These are phyloP conservation scores for Thelaira solivaga DNA, from an alignment of 2,888 invertebrate species.

Conservation along the genomic window DNA sequence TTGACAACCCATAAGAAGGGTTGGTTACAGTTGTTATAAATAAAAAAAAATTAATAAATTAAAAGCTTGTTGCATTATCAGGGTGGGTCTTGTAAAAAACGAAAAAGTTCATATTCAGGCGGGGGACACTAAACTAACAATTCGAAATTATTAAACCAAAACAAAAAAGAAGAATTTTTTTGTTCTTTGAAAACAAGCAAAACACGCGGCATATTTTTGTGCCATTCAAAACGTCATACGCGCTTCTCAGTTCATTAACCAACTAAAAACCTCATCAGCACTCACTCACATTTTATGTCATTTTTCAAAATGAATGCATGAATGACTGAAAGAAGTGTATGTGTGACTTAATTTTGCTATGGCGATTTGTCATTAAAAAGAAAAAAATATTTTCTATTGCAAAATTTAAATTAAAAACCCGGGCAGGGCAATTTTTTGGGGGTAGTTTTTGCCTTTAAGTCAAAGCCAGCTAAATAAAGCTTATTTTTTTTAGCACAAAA, in stretches of 20 bases:
- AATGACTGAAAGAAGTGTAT: not conserved
- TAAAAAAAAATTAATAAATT: too few species aligned
- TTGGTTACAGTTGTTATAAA: constrained; percentile 16
- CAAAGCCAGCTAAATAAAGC: not conserved
- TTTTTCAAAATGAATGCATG: too few species aligned
- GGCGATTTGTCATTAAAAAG: constrained; percentile 50
- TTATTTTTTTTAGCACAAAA: constrained; percentile 8
- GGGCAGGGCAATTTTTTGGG: not conserved
- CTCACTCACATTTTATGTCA: constrained; percentile 24
- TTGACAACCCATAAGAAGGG: constrained; percentile 2
- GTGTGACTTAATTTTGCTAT: constrained; percentile 53
- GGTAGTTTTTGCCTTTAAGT: constrained; percentile 17
- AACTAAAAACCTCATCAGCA: constrained; percentile 38
- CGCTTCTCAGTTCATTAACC: constrained; percentile 48
- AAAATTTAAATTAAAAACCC: constrained; percentile 17
- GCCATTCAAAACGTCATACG: constrained; percentile 2
- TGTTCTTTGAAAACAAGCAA: constrained; percentile 6
- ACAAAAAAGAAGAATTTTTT: constrained; percentile 10
- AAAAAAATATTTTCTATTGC: not conserved
- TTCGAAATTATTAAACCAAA: constrained; percentile 34
- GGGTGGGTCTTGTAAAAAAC: constrained; percentile 30
- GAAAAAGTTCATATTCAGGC: not conserved
- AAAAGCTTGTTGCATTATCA: constrained; percentile 39
- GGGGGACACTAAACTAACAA: constrained; percentile 43
- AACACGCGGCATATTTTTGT: constrained; percentile 34